Evolutionary conservation across 1,140 invertebrate species (phyloP).

Genomic region (Heliconius nattereri): DNA sequence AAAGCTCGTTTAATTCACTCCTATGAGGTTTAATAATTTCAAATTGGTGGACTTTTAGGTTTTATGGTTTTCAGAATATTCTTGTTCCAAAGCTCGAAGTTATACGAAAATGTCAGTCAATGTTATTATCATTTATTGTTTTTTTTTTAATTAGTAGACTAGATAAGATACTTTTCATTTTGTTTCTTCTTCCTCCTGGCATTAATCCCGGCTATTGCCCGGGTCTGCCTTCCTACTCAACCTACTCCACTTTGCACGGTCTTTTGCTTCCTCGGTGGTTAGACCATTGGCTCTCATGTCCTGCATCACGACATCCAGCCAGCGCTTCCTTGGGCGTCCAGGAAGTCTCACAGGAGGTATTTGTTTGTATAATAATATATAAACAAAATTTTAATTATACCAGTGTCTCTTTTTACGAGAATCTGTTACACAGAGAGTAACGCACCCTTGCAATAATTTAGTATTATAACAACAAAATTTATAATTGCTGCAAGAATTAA

Average conservation of each 20-base stretch:
- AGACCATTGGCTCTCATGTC: too few relatives aligned
- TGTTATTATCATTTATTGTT: too few relatives aligned
- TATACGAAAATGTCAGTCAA: neutral
- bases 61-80: neutral
- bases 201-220: too few relatives aligned
- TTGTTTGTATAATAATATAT: too few relatives aligned
- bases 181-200: too few relatives aligned
- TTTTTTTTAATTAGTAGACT: too few relatives aligned
- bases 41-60: conserved; percentile 2
- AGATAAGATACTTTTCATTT: neutral
- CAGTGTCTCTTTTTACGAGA: neutral
- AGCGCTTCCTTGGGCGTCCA: too few relatives aligned
- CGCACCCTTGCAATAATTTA: neutral
- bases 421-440: neutral
- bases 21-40: conserved; percentile 23
- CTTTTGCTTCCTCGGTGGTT: too few relatives aligned
- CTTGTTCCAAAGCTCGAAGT: neutral
- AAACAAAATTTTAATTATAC: neutral
- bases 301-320: too few relatives aligned
- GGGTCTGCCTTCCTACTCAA: too few relatives aligned
- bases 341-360: too few relatives aligned
- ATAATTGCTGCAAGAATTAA: conserved; percentile 38
- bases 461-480: conserved; percentile 13
- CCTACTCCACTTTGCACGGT: too few relatives aligned
- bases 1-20: conserved; percentile 30